phyloP scores from a whole-genome alignment of 1,140 invertebrate species.

The Trichogramma pretiosum region DNA sequence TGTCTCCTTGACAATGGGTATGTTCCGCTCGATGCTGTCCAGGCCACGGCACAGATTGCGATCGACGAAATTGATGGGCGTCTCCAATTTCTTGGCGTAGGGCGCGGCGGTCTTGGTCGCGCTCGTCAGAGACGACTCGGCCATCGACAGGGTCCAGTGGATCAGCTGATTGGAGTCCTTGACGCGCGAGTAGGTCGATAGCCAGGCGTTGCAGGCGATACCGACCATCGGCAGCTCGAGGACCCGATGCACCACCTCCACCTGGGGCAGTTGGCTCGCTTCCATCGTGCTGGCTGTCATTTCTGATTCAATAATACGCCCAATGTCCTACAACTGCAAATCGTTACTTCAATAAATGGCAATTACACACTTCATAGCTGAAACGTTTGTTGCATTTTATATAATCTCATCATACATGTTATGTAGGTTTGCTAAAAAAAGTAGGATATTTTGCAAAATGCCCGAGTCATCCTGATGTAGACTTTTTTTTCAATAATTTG shows the following conservation, averaged over 20 bases:
- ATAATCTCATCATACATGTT: too few relatives aligned
- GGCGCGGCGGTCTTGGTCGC: conserved; percentile 53
- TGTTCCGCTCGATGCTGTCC: conserved; percentile 56
- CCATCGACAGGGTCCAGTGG: conserved; percentile 58
- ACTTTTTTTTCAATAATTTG: too few relatives aligned
- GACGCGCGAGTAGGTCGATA: conserved; percentile 48
- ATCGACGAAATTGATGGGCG: conserved; percentile 58
- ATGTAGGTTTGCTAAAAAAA: too few relatives aligned
- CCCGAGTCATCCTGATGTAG: too few relatives aligned
- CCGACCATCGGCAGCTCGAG: conserved; percentile 50
- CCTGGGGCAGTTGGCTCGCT: conserved; percentile 37
- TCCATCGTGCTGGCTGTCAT: too few relatives aligned
- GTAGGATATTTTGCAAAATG: too few relatives aligned
- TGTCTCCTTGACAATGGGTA: conserved; percentile 59
- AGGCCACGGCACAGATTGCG: conserved; percentile 56
- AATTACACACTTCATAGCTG: too few relatives aligned
- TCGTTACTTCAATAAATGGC: too few relatives aligned
- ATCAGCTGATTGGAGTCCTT: conserved; percentile 48
- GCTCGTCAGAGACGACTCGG: conserved; percentile 54
- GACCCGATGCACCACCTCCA: conserved; percentile 50
- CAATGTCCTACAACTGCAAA: too few relatives aligned
- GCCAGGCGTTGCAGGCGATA: conserved; percentile 46
- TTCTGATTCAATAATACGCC: too few relatives aligned
- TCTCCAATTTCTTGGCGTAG: conserved; percentile 50
- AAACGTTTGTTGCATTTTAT: too few relatives aligned